Evolutionary conservation across 2,888 invertebrate species (phyloP).

Genomic region (Hypolimnas misippus): DNA sequence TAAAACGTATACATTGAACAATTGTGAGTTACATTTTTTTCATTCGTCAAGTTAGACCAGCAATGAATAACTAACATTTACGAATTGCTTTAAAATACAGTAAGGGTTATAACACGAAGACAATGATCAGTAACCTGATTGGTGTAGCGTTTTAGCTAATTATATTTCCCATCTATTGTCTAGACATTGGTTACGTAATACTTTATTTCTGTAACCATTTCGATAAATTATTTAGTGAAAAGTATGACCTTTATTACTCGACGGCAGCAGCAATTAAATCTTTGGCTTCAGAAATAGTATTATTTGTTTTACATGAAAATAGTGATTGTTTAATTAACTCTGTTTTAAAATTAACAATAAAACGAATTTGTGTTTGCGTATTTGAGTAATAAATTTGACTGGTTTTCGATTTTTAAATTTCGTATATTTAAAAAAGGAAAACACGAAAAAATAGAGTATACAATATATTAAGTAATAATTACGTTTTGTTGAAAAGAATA

Average conservation of each 20-base stretch:
- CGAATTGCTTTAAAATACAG: not conserved
- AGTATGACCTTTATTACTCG: not conserved
- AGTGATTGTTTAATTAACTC: too few species aligned
- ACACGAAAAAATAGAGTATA: too few species aligned
- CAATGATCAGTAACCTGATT: slow-evolving; percentile 44
- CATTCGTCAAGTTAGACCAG: not conserved
- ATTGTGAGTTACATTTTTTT: not conserved
- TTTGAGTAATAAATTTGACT: too few species aligned
- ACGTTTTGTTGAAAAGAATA: too few species aligned
- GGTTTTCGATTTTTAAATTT: too few species aligned
- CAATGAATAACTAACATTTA: slow-evolving; percentile 8
- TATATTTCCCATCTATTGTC: slow-evolving; percentile 54
- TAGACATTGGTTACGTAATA: slow-evolving; percentile 46
- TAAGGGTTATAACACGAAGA: slow-evolving; percentile 15
- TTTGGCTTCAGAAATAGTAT: too few species aligned
- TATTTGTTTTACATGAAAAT: too few species aligned
- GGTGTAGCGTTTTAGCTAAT: slow-evolving; percentile 55
- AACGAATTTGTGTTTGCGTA: too few species aligned
- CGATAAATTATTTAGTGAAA: not conserved
- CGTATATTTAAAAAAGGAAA: too few species aligned
- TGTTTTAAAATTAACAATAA: too few species aligned
- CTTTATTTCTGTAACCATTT: slow-evolving; percentile 9
- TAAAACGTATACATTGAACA: slow-evolving; percentile 5
- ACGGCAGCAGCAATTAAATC: too few species aligned
- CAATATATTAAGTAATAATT: too few species aligned